Evolutionary conservation across 2,113 vertebrate genomes (phyloP).

Genomic region (Muntiacus muntjak): DNA sequence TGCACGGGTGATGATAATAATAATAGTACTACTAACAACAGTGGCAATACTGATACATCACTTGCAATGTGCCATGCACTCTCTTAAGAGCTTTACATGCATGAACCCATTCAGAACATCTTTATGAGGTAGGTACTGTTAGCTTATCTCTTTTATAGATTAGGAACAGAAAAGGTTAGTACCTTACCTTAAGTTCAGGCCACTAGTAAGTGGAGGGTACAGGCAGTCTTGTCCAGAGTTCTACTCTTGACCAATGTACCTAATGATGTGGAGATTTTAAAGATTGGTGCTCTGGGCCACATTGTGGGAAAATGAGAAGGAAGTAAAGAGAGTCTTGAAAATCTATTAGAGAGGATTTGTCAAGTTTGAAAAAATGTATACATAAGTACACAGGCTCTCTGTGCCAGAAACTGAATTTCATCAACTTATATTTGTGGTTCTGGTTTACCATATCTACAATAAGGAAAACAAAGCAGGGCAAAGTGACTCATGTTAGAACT

Average conservation of each 20-base stretch:
- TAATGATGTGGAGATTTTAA: background rate
- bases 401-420: background rate
- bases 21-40: background rate
- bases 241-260: background rate
- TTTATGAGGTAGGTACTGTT: background rate
- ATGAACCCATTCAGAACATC: conserved; percentile 30
- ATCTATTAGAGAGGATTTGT: background rate
- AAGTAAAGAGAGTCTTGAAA: background rate
- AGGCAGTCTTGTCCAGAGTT: background rate
- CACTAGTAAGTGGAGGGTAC: background rate
- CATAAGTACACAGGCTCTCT: background rate
- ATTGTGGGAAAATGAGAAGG: background rate
- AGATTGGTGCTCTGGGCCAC: background rate
- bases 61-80: conserved; percentile 4
- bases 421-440: background rate
- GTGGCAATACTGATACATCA: background rate
- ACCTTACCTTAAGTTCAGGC: background rate
- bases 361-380: background rate
- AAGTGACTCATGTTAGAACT: background rate
- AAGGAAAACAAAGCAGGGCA: background rate
- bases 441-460: background rate
- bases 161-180: background rate
- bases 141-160: background rate
- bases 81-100: conserved; percentile 22
- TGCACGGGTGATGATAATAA: conserved; percentile 31